Base-by-base conservation (phyloP, 2,888 invertebrate genomes). In the Busseola fusca region DNA sequence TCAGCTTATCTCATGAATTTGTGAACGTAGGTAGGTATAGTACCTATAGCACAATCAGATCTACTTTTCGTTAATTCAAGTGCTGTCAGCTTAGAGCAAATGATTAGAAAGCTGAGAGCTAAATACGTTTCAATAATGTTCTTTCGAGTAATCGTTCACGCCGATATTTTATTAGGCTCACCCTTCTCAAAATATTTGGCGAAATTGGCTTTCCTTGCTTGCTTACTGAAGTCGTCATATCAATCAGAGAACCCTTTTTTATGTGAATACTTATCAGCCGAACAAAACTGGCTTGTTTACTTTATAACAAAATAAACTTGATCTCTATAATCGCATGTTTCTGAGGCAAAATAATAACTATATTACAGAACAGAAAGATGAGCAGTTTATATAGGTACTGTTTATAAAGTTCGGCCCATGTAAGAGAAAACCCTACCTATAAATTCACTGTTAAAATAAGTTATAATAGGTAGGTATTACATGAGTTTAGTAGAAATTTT, bases 1-100 rank as follows among this genome's bases (percentile, higher is more conserved):
- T 93, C 91, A 91, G 91, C 91, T 93, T 92, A 92, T 90, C 88
- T 89, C 87, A 87, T 90, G 88, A 91, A 91, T 91, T 90, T 90
- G 90, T 87, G 83, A 87, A 86, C 84, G 84, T 54, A 54, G 9
- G n/a, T 67, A 63, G 30, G 3, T 79, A 87, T 69, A 78, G 52
- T 78, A n/a, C n/a, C n/a, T n/a, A 87, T 69, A 78, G 50, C 52
- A 72, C 69, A 72, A 85, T 89, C 85, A 86, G 87, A 87, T 89
- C 85, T 86, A 85, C 81, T 77, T 85, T 86, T 79, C 83, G 54
- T 60, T 27, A 59, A 64, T 74, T 45, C 30, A 65, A 70, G 60
- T 69, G 65, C 14, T 1, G 27, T n/a, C 45, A 58, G n/a, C 27
- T 59, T 18, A n/a, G 21, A 58, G 30, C 18, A 48, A 27, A 25